Percentiles rank a stretch among this genome's conserved stretches.
Conservation (phyloP, 2,888 invertebrate species). For the Parapristionchus giblindavisi region DNA sequence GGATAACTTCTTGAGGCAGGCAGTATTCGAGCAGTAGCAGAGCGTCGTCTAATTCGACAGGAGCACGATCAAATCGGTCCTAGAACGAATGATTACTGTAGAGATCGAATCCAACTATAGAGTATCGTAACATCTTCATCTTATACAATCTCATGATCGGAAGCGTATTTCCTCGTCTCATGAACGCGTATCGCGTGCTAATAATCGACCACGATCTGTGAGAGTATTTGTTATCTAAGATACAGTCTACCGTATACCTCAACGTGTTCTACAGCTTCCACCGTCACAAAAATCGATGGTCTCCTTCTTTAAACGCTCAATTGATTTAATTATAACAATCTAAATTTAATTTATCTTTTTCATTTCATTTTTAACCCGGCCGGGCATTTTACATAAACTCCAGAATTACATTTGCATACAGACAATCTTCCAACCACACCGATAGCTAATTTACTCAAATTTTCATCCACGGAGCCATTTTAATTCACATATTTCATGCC, state of each 20-base stretch:
- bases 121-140: conserved; percentile 20
- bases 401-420: too few relatives aligned
- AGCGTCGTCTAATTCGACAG: background rate
- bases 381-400: too few relatives aligned
- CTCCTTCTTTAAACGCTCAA: too few relatives aligned
- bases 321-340: too few relatives aligned
- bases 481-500: too few relatives aligned
- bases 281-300: background rate
- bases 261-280: conserved; percentile 5
- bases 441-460: too few relatives aligned
- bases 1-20: conserved; percentile 22
- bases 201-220: background rate
- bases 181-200: background rate
- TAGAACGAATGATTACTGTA: background rate
- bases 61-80: background rate
- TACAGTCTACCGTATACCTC: background rate
- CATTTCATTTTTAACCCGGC: too few relatives aligned
- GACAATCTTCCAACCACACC: too few relatives aligned
- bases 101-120: too few relatives aligned
- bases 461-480: too few relatives aligned
- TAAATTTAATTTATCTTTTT: too few relatives aligned
- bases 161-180: conserved; percentile 14
- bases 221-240: too few relatives aligned
- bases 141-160: conserved; percentile 16
- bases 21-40: background rate